Percentiles rank a stretch among this genome's conserved stretches.
Evolutionary conservation across 2,888 invertebrate genomes (phyloP).

Genomic region (Trachelus iudaicus): DNA sequence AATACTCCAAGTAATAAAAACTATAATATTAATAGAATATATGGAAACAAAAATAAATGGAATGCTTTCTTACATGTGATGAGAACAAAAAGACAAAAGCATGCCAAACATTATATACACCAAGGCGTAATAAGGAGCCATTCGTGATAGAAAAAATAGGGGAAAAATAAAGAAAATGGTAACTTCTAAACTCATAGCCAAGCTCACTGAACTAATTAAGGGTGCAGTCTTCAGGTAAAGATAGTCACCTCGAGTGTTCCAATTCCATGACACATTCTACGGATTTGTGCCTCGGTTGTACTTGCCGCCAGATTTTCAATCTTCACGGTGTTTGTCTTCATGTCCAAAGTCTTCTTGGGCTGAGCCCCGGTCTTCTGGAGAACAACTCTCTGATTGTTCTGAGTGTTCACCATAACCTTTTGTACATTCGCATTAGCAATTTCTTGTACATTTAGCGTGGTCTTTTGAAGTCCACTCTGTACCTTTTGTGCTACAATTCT

Average conservation of each 20-base stretch:
- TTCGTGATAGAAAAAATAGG: background rate
- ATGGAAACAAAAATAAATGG: background rate
- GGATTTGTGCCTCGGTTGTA: slow-evolving; percentile 66
- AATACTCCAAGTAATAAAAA: background rate
- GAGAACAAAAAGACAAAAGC: background rate
- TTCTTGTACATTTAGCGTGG: slow-evolving; percentile 31
- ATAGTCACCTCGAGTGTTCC: slow-evolving; percentile 67
- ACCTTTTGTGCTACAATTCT: slow-evolving; percentile 46
- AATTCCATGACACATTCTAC: slow-evolving; percentile 67
- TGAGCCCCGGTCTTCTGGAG: slow-evolving; percentile 36
- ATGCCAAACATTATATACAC: background rate
- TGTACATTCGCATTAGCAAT: slow-evolving; percentile 23
- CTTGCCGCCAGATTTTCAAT: slow-evolving; percentile 68
- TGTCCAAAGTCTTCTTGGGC: slow-evolving; percentile 33
- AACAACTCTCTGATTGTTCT: slow-evolving; percentile 47
- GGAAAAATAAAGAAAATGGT: background rate
- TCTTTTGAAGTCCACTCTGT: slow-evolving; percentile 27
- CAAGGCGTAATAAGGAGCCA: background rate
- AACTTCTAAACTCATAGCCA: background rate
- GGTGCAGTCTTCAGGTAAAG: slow-evolving; percentile 39
- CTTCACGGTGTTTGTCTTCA: slow-evolving; percentile 64
- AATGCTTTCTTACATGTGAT: background rate
- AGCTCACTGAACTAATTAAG: background rate
- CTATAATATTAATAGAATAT: background rate
- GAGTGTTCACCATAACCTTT: slow-evolving; percentile 36